Base-by-base conservation (phyloP, 2,888 invertebrate species). In the Scaeva pyrastri region DNA sequence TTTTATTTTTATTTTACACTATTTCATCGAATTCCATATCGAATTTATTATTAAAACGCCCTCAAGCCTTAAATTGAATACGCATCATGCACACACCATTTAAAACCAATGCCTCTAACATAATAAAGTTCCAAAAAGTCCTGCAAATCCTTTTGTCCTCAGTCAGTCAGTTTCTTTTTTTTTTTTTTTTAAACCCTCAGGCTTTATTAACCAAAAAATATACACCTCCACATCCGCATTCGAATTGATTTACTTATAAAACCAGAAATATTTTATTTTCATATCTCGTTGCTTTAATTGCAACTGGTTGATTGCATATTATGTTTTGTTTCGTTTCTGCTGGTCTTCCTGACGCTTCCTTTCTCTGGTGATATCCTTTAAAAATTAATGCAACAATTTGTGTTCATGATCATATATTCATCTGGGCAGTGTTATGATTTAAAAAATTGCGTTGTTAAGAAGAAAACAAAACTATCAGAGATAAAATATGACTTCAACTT, bases 71-170 rank as follows among this genome's bases (percentile, higher is more conserved):
- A 31, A 2, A 31, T 2, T 31, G 8, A 31, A 31, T 31, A 7
- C 4, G 1, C 26, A 26, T 26, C 26, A 26, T 31, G 31, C 6
- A 3, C 31, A 31, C 8, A 39, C 10, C 36, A 56, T 56, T 48
- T 50, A 41, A 58, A 77, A 31, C 23, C 39, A 50, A 68, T 77
- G 41, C 70, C 41, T 70, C 60, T 26, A 11, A 14, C 23, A 41
- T 36, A 43, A 60, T 19, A 60, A 60, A 45, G 1, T 16, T 4
- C 2, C 8, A 48, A 10, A 48, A 21, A 4, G 19, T 21, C 1
- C 2, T 12, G 11, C 1, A 43, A 62, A 77, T 77, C 58, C 77
- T 52, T 70, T 48, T 11, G 6, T 14, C 48, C 2, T 41, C 62
- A 21, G n/a, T n/a, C n/a, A n/a, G n/a, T n/a, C n/a, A n/a, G n/a